Conservation (phyloP, 2,113 vertebrate species). For the Ophthalmotilapia sp. region DNA sequence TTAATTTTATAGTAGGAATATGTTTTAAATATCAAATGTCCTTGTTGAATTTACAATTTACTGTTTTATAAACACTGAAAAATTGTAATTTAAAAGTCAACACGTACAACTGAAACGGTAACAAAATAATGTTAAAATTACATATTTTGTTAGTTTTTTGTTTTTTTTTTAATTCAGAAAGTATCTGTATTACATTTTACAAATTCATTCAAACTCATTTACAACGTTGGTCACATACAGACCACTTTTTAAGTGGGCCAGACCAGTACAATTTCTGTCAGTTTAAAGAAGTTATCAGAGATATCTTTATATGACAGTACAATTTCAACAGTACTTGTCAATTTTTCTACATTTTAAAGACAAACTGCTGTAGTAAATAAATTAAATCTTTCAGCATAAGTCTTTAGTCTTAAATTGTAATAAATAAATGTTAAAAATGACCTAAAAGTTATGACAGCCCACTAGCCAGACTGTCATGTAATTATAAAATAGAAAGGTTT, state of each 20-base stretch:
- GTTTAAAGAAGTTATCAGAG: background rate
- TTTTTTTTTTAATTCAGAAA: background rate
- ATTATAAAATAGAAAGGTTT: background rate
- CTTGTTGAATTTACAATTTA: background rate
- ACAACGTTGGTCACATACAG: background rate
- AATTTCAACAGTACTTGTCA: background rate
- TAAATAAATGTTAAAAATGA: background rate
- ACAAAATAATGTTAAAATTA: background rate
- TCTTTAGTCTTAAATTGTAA: background rate
- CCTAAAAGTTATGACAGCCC: rapidly evolving
- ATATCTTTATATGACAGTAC: background rate
- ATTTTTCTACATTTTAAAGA: rapidly evolving
- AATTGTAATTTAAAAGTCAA: background rate
- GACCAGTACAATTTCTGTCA: background rate
- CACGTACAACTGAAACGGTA: rapidly evolving
- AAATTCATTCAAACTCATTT: background rate
- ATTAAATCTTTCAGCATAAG: rapidly evolving
- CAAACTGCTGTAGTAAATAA: background rate
- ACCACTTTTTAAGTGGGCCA: rapidly evolving
- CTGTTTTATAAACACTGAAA: background rate
- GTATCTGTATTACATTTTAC: background rate
- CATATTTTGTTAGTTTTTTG: background rate
- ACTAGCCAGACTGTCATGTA: background rate
- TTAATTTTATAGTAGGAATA: too few species aligned
- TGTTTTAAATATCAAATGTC: background rate